Evolutionary conservation across 2,113 vertebrate genomes (phyloP).

Genomic region (Myiozetetes cayanensis): DNA sequence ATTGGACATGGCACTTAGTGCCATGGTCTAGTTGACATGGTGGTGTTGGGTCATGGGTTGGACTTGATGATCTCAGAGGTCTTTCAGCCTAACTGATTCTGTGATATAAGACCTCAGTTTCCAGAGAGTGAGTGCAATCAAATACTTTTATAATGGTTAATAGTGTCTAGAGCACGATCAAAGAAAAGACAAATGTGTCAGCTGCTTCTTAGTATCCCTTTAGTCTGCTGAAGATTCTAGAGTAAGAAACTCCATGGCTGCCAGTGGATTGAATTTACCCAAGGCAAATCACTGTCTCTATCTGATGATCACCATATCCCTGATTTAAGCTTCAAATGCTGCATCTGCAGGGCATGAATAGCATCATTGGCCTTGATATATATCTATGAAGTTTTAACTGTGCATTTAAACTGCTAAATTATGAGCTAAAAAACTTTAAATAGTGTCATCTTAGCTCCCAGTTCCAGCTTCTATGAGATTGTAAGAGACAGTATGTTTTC

Average conservation of each 20-base stretch:
- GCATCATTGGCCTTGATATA: constrained; percentile 8
- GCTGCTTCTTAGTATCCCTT: background rate
- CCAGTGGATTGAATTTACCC: background rate
- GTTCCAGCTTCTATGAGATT: background rate
- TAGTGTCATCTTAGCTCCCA: constrained; percentile 1
- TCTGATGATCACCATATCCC: background rate
- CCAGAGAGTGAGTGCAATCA: background rate
- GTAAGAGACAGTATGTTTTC: constrained; percentile 37
- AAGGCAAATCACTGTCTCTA: background rate
- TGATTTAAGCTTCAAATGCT: constrained; percentile 6
- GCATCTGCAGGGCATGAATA: constrained; percentile 9
- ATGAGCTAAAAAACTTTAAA: constrained; percentile 41
- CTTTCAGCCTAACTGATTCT: background rate
- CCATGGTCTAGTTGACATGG: background rate
- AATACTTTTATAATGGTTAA: background rate
- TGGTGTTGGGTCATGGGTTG: background rate
- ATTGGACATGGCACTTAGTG: too few relatives aligned
- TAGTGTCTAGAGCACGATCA: background rate
- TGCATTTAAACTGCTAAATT: constrained; percentile 56
- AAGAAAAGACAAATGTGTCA: background rate
- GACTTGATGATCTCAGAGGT: background rate
- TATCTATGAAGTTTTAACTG: constrained; percentile 45
- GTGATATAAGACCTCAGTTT: background rate
- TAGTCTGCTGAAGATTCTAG: background rate
- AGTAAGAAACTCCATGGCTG: background rate